Base-by-base conservation (phyloP, 1,140 invertebrate species). In the Cryptotermes secundus region DNA sequence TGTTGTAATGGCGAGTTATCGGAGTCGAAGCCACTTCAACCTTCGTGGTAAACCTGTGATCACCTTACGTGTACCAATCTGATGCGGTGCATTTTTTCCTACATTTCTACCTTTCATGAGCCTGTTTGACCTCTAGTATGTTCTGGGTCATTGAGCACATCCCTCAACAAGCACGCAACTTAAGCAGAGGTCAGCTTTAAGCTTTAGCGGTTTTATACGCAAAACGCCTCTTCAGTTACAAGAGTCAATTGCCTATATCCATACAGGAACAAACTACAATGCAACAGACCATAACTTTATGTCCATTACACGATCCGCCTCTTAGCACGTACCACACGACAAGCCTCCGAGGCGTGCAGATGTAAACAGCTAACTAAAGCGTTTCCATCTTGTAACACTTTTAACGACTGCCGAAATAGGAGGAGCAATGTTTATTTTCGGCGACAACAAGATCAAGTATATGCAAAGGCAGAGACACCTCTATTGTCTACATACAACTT, bases 211-310 rank as follows among this genome's bases (percentile, higher is more conserved):
- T 31, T 65, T 65, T 65, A 65, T 65, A 65, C 59, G 24, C 26
- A 65, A 65, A 65, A n/a, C 59, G n/a, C 59, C 59, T 65, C 26
- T 12, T 7, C 24, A 65, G 59, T 45, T 45, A 16, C 16, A 45
- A n/a, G 59, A 65, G 59, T 65, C 59, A 65, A 65, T n/a, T n/a
- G 59, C 59, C 59, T 65, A 65, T 65, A 65, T 65, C 59, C 59
- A 65, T 9, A 65, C 9, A 45, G 45, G 7, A 45, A 45, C 45
- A 16, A 45, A 45, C 59, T 12, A 65, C 3, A 65, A 65, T 12
- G 59, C 16, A 65, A n/a, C 59, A 31, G n/a, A 65, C 59, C 59
- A n/a, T 65, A 65, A 65, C 24, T 65, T n/a, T 65, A 65, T 26
- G 53, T 59, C 53, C 19, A 59, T 9, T 59, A 59, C 24, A 59